Evolutionary conservation across 1,140 invertebrate species (phyloP).

Genomic region (Sesamia nonagrioides): DNA sequence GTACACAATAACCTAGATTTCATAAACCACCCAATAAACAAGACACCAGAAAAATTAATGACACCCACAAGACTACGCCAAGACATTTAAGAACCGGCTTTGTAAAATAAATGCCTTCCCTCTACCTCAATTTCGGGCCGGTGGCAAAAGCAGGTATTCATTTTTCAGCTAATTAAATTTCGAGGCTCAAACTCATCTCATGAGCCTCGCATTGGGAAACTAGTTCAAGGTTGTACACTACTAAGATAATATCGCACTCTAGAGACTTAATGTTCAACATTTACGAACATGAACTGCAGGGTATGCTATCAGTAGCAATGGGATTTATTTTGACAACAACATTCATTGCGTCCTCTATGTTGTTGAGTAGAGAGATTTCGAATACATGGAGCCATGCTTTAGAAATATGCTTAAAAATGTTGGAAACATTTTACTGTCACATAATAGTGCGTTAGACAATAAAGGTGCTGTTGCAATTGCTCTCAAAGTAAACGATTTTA

Average conservation of each 20-base stretch:
- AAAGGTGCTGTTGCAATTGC: background rate
- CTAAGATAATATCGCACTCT: slow-evolving; percentile 28
- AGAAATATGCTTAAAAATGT: no score
- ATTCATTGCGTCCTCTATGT: no score
- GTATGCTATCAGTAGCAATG: no score
- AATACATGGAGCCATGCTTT: no score
- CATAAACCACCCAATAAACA: background rate
- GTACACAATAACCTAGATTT: background rate
- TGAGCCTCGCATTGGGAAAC: slow-evolving; percentile 7
- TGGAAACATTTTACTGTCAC: no score
- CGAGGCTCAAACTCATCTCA: slow-evolving; percentile 22
- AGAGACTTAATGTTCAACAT: slow-evolving; percentile 31
- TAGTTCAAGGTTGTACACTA: slow-evolving; percentile 37
- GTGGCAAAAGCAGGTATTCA: slow-evolving; percentile 38
- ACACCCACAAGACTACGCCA: slow-evolving; percentile 17
- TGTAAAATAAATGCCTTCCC: slow-evolving; percentile 27
- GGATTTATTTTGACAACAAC: no score
- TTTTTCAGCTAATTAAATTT: slow-evolving; percentile 41
- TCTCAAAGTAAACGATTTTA: slow-evolving; percentile 15
- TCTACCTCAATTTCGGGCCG: slow-evolving; percentile 30
- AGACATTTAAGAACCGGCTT: slow-evolving; percentile 32
- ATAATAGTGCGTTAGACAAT: no score
- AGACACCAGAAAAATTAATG: background rate
- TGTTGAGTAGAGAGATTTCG: no score
- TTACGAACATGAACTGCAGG: slow-evolving; percentile 21